Evolutionary conservation across 2,888 invertebrate genomes (phyloP), one percentile per base, ranked within the genome.

Genomic region (Euproctis similis): DNA sequence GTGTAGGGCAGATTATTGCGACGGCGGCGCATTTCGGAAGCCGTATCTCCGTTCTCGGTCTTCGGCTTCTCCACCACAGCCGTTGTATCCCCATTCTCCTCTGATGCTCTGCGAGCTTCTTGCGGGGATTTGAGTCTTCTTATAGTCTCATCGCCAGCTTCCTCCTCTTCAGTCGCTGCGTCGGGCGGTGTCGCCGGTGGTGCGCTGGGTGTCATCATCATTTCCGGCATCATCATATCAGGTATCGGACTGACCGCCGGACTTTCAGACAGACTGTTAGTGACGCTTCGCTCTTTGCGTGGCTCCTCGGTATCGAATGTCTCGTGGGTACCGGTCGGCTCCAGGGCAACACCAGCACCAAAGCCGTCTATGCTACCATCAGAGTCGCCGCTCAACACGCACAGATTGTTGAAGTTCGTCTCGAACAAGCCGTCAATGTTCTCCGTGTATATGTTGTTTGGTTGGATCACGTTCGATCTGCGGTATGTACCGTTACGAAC

Each of bases 1-100:
- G 92, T 92, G 47, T 90, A 92, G 1, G 82, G 84, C 16, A 74
- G 36, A 8, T 81, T 69, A 3, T 34, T 9, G 4, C 72, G 69
- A 31, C 81, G 73, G 0, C 70, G 76, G 5, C 26, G 29, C 11
- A 27, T 4, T 2, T 30, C 30, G 1, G 16, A 3, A 0, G 26
- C 8, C 1, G 24, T 5, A 7, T 34, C 34, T 3, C 12, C 20
- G 1, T 12, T 10, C 3, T 31, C 28, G 1, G 16, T 2, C 2
- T 11, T 13, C 10, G 26, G 26, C 7, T 26, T 24, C 0, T 23
- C 24, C 13, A 24, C 5, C 2, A 21, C 12, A 1, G 12, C n/a
- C 1, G 25, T 10, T 1, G 19, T 8, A 1, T 6, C 20, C 4
- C 8, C 8, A 2, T 8, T 8, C 10, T 21, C 21, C 4, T 4